Percentiles rank a stretch among this genome's conserved stretches.
These are phyloP conservation scores for Ophraella communa DNA, from an alignment of 2,888 invertebrate genomes.

Conservation along the genomic window DNA sequence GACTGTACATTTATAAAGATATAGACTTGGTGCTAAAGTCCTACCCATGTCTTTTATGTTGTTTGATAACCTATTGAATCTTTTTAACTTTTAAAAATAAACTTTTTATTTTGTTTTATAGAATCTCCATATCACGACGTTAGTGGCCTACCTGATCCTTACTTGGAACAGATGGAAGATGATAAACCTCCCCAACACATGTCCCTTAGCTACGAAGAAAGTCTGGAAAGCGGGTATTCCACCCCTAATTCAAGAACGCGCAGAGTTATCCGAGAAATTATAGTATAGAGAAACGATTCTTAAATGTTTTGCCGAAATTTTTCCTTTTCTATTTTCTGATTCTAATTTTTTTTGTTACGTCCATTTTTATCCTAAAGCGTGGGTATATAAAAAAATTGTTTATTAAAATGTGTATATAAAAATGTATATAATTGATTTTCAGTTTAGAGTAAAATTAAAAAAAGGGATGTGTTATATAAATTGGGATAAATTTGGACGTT, in stretches of 20 bases:
- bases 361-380: neutral
- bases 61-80: too few relatives aligned
- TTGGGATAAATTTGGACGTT: conserved; percentile 7
- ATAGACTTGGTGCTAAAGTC: too few relatives aligned
- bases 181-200: conserved; percentile 87
- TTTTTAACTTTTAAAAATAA: neutral
- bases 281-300: conserved; percentile 77
- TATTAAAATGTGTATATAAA: neutral
- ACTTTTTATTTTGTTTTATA: conserved; percentile 53
- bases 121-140: conserved; percentile 95
- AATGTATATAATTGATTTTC: neutral
- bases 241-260: conserved; percentile 92
- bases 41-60: too few relatives aligned
- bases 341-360: conserved; percentile 2
- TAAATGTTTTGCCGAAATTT: conserved; percentile 7
- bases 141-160: conserved; percentile 88
- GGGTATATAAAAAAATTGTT: neutral
- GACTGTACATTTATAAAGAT: too few relatives aligned
- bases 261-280: conserved; percentile 92
- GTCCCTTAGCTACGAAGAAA: conserved; percentile 91
- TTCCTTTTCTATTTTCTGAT: neutral
- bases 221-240: conserved; percentile 91
- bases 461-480: neutral
- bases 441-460: neutral
- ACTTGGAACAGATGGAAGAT: conserved; percentile 81